A percentile compares a stretch with the other conserved stretches of the same genome.
phyloP scores from a whole-genome alignment of 2,113 vertebrate species.

The Tiliqua scincoides region DNA sequence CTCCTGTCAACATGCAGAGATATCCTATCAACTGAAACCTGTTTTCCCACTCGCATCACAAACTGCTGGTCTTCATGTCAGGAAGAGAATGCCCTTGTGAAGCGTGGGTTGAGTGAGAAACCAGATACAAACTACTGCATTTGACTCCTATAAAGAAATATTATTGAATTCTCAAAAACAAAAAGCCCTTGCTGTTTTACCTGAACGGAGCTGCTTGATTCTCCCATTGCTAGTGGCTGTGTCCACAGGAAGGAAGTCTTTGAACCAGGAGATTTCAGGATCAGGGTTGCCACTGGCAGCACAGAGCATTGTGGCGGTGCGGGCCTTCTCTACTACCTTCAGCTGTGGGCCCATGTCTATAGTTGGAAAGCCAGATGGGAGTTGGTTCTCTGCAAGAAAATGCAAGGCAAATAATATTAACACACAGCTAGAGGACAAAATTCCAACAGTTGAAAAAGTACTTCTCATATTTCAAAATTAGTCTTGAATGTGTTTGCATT shows the following conservation, averaged over 20 bases:
- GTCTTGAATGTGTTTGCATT: not conserved
- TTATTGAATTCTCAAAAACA: not conserved
- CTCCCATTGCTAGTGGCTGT: constrained; percentile 88
- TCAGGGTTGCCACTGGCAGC: constrained; percentile 95
- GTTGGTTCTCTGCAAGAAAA: constrained; percentile 87
- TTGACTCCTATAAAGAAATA: constrained; percentile 1
- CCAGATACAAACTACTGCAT: not conserved
- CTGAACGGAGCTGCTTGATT: constrained; percentile 97
- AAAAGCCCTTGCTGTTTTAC: constrained; percentile 74
- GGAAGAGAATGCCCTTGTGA: constrained; percentile 46
- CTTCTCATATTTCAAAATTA: constrained; percentile 41
- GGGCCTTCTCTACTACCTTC: constrained; percentile 95
- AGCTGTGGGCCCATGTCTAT: constrained; percentile 99
- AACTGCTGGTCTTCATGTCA: constrained; percentile 12
- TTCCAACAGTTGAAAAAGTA: constrained; percentile 47
- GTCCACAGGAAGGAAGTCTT: constrained; percentile 96
- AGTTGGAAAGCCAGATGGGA: constrained; percentile 91
- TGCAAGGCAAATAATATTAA: constrained; percentile 9
- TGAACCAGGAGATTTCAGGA: constrained; percentile 97
- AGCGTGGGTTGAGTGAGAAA: constrained; percentile 1
- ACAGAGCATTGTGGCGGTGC: constrained; percentile 96
- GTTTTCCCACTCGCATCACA: constrained; percentile 1
- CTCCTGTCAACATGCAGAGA: constrained; percentile 37
- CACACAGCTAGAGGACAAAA: fast-evolving
- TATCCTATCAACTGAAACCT: constrained; percentile 40